phyloP scores from a whole-genome alignment of 2,888 invertebrate species.

The Pyrrhia umbra region DNA sequence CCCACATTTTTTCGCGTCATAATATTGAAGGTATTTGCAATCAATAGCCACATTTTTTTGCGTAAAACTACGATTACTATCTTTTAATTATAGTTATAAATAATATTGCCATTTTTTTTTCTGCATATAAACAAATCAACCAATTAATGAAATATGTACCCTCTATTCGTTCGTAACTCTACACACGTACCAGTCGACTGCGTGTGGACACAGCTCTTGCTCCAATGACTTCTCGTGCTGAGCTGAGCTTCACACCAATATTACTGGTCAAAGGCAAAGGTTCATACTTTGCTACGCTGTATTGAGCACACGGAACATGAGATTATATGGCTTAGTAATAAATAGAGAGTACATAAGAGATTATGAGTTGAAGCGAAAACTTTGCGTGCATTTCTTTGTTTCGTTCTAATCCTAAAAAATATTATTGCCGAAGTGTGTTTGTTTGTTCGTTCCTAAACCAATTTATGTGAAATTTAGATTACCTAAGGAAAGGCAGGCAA shows the following conservation, averaged over 20 bases:
- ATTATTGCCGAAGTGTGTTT: too few relatives aligned
- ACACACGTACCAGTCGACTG: conserved; percentile 34
- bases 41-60: too few relatives aligned
- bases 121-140: neutral
- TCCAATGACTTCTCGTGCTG: conserved; percentile 50
- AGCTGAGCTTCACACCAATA: conserved; percentile 25
- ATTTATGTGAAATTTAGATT: too few relatives aligned
- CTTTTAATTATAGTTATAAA: too few relatives aligned
- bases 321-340: neutral
- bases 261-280: conserved; percentile 22
- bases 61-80: too few relatives aligned
- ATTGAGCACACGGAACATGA: neutral
- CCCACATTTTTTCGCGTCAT: too few relatives aligned
- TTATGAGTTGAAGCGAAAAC: neutral
- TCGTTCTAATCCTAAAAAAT: too few relatives aligned
- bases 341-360: neutral
- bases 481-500: too few relatives aligned
- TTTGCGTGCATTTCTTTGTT: too few relatives aligned
- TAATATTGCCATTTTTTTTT: too few relatives aligned
- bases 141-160: neutral
- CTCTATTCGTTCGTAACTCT: conserved; percentile 25
- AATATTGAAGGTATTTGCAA: too few relatives aligned
- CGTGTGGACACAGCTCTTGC: conserved; percentile 49
- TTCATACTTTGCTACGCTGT: conserved; percentile 7
- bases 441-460: too few relatives aligned